Base-by-base conservation (phyloP, 2,113 vertebrate genomes). In the Alectura lathami region DNA sequence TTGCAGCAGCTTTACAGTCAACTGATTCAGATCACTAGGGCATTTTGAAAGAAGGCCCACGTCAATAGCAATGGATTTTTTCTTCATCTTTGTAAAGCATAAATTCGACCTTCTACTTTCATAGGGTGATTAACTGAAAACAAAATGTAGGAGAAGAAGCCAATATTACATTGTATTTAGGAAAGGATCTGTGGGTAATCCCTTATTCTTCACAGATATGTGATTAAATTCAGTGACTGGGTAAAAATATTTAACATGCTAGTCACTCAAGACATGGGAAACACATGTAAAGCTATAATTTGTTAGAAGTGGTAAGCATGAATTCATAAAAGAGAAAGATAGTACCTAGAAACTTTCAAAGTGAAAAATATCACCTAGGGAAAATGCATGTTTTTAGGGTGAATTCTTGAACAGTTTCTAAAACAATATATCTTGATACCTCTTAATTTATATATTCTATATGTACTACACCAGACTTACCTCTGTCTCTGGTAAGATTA, bases 41-140 rank as follows among this genome's bases (percentile, higher is more conserved):
- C 18, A 24, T 67, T 76, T 15, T 56, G 32, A 76, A 32, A 90
- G 53, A 1, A 74, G 18, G 9, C 15, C 10, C 38, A 8, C 51
- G 40, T 82, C 43, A 82, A 70, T 51, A 90, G 7, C 26, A 86
- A 23, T 63, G 64, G 30, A 59, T 73, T 72, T 88, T 70, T 21
- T 20, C 20, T 86, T 88, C 30, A 36, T 77, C 27, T 78, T 88
- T 86, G 54, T 48, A 47, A 81, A 73, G 4, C 13, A 51, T 80
- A 83, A 92, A 89, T 73, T 93, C 59, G 93, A 64, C 51, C 59
- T 82, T 86, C 47, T 60, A 21, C 24, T 93, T 93, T 47, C 83
- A 21, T n/a, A 64, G 22, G 36, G 68, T 32, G n/a, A 16, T 4
- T 95, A 93, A 92, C 24, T 91, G 72, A 93, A 93, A 93, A 22